Evolutionary conservation across 1,140 invertebrate species (phyloP), one percentile per base, ranked within the genome.

Genomic region (Drepana arcuata): DNA sequence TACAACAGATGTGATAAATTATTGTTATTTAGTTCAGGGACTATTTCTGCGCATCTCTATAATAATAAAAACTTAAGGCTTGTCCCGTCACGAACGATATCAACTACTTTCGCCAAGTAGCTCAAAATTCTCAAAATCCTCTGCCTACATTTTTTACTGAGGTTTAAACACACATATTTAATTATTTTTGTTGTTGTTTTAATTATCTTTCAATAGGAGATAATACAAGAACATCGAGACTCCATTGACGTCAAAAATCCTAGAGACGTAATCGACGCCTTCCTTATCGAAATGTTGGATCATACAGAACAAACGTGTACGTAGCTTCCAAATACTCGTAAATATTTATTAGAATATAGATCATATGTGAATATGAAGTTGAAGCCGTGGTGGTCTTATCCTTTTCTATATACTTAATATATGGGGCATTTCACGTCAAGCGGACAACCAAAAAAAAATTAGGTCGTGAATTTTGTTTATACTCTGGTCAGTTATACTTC

Each of bases 191-290:
- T 31, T 39, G 2, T 31, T 21, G 29, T 23, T 30, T 35, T 16
- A 27, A 38, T n/a, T n/a, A n/a, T n/a, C n/a, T n/a, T n/a, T n/a
- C n/a, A 75, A 41, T 40, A 86, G 84, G 81, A 85, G 49, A 82
- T 81, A 16, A 86, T 90, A 15, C 47, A 78, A 3, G 80, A 88
- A 16, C 91, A 93, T 39, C 67, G 87, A 43, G 51, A 71, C 21
- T 84, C 70, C 2, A 55, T 88, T 7, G 70, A 85, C 12, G 42
- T 60, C 0, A 73, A 84, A 16, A 64, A 85, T 25, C 86, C 88
- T 2, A 72, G 86, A 45, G 89, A 93, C 68, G 86, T 93, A 21
- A 91, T 93, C 27, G 91, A 93, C 47, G 84, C 87, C 6, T 91
- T 89, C 61, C 70, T 93, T 18, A 74, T 77, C 7, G 73, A 86